These are phyloP conservation scores for Engraulis encrasicolus DNA, from an alignment of 2,113 vertebrate species.

Conservation along the genomic window DNA sequence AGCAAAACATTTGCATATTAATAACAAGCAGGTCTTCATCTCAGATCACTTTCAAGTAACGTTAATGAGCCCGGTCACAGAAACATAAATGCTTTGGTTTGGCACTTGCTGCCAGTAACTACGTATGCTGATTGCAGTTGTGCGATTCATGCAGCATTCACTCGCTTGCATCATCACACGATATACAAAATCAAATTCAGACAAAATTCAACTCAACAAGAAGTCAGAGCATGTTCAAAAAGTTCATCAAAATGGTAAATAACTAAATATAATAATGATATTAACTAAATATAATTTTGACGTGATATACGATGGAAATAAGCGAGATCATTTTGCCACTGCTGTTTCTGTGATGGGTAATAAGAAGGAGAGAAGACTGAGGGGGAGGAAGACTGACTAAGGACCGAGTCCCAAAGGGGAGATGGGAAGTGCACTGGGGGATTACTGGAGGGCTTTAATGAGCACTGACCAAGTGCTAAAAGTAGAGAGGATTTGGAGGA, in stretches of 20 bases:
- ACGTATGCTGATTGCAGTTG: neutral
- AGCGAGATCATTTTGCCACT: no score
- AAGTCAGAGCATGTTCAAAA: no score
- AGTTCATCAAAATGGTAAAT: no score
- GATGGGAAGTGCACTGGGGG: neutral
- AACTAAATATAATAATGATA: no score
- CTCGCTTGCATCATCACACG: neutral
- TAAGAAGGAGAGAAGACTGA: neutral
- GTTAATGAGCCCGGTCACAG: neutral
- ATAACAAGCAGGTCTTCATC: neutral
- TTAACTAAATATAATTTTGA: no score
- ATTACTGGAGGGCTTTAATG: constrained; percentile 7
- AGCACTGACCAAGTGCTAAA: neutral
- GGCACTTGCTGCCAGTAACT: neutral
- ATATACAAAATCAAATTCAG: neutral
- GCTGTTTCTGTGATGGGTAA: neutral
- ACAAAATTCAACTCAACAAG: no score
- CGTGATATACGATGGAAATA: no score
- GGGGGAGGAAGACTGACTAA: no score
- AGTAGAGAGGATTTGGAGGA: constrained; percentile 1
- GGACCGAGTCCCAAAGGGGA: neutral
- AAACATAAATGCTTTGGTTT: neutral
- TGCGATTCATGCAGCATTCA: neutral
- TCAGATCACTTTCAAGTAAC: neutral
- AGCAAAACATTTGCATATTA: neutral